These are phyloP conservation scores for Zaprionus obscuricornis DNA, from an alignment of 2,888 invertebrate genomes.

Conservation along the genomic window DNA sequence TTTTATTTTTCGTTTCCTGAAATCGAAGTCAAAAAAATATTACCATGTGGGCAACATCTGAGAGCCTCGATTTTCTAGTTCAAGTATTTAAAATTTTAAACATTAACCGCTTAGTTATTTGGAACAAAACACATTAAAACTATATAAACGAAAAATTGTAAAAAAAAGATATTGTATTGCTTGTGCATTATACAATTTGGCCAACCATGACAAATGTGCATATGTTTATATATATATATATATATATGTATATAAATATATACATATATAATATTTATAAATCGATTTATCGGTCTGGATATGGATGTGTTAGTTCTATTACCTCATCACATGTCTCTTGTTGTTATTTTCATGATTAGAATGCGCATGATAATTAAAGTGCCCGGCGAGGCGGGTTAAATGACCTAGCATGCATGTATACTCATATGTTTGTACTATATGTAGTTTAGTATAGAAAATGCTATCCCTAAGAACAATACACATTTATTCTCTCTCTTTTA, in stretches of 20 bases:
- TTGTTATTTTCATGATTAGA: conserved; percentile 55
- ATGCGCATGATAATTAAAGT: conserved; percentile 57
- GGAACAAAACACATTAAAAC: conserved; percentile 17
- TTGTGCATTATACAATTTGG: conserved; percentile 28
- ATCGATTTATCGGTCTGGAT: conserved; percentile 31
- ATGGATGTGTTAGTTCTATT: conserved; percentile 21
- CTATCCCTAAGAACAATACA: neutral
- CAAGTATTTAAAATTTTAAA: neutral
- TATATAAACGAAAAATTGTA: neutral
- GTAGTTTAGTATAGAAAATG: too few relatives aligned
- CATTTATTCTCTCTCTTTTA: neutral
- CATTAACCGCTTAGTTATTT: conserved; percentile 15
- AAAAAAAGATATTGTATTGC: conserved; percentile 1
- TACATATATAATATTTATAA: conserved; percentile 12
- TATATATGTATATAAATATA: too few relatives aligned
- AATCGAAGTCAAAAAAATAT: conserved; percentile 33
- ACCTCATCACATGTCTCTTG: conserved; percentile 54
- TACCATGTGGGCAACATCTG: conserved; percentile 59
- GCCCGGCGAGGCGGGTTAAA: conserved; percentile 51
- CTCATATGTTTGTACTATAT: too few relatives aligned
- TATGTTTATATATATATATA: neutral
- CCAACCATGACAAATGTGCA: conserved; percentile 14
- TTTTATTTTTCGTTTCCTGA: conserved; percentile 27
- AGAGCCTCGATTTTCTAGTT: conserved; percentile 8
- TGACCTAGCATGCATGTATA: conserved; percentile 52